Base-by-base conservation (phyloP, 2,888 invertebrate species). In the Chromoteleia sp. region DNA sequence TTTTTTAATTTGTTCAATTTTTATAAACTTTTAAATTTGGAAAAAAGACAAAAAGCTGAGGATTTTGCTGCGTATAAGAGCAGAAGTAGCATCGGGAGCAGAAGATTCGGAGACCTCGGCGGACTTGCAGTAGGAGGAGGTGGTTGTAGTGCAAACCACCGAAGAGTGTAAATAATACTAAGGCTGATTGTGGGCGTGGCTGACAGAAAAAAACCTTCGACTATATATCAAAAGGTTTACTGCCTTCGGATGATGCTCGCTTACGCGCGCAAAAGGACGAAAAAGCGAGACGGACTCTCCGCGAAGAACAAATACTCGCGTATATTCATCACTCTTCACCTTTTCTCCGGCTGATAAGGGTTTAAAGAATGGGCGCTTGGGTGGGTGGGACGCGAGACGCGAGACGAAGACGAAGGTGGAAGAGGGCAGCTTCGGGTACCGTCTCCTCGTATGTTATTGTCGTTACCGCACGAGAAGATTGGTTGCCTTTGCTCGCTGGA, bases 141-240 rank as follows among this genome's bases (percentile, higher is more conserved):
- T 82, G 76, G 83, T 83, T 83, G 82, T 61, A 82, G 85, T 84
- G 84, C 84, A 81, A 87, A 86, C 82, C 87, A 86, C 85, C 82
- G 82, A 85, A 84, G 89, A 91, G 91, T 91, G 91, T 92, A 92
- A 92, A 92, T 92, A 91, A 91, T 91, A 88, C 90, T 90, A 87
- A 89, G 91, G 91, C 88, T 90, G 91, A 92, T 92, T 91, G 91
- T 92, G 89, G 91, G 91, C 91, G 91, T 91, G 91, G 88, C 91
- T 90, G 91, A 91, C 91, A 91, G 91, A 91, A 91, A 91, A 91
- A 91, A 91, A 91, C 89, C 90, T 89, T 91, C 90, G 89, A 90
- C 91, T 91, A 91, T 91, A 91, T 91, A 91, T 91, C 91, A 91
- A 91, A 91, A 87, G 89, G 91, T 91, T 91, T 91, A 91, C 90